Percentiles rank a stretch among this genome's conserved stretches.
These are phyloP conservation scores for Camponotus pennsylvanicus DNA, from an alignment of 1,140 invertebrate genomes.

Conservation along the genomic window DNA sequence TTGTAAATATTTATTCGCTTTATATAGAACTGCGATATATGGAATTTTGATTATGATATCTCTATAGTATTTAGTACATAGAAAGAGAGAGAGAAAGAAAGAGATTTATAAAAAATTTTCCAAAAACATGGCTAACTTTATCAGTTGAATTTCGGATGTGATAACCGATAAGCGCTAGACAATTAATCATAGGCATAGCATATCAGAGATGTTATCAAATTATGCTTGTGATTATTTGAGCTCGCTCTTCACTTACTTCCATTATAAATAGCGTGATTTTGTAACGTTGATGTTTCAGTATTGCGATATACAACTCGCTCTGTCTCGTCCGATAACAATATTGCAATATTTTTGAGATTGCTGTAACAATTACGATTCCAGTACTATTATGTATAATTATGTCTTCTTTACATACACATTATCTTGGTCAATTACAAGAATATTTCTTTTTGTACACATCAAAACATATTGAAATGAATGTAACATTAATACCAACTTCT, in stretches of 20 bases:
- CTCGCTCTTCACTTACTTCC: conserved; percentile 64
- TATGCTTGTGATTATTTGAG: conserved; percentile 61
- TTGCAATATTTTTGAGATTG: conserved; percentile 52
- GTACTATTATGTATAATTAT: conserved; percentile 28
- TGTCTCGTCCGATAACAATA: conserved; percentile 12
- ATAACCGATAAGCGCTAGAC: conserved; percentile 57
- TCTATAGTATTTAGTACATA: conserved; percentile 63
- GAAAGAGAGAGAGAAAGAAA: conserved; percentile 21
- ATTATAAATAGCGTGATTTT: conserved; percentile 62
- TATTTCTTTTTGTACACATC: conserved; percentile 44
- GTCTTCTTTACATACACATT: conserved; percentile 24
- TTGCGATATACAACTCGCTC: conserved; percentile 28
- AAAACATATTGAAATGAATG: conserved; percentile 57
- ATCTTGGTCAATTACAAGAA: conserved; percentile 35
- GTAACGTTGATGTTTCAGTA: conserved; percentile 34
- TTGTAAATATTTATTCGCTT: conserved; percentile 76
- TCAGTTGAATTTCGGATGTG: conserved; percentile 65
- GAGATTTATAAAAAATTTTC: conserved; percentile 62
- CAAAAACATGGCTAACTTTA: conserved; percentile 59
- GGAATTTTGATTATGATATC: conserved; percentile 62
- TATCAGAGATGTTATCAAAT: conserved; percentile 66
- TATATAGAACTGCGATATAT: conserved; percentile 65
- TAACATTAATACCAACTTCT: conserved; percentile 66
- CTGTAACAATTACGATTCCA: conserved; percentile 34
- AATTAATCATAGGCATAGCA: conserved; percentile 64